phyloP scores from a whole-genome alignment of 2,888 invertebrate genomes.

The Parthenolecanium corni region DNA sequence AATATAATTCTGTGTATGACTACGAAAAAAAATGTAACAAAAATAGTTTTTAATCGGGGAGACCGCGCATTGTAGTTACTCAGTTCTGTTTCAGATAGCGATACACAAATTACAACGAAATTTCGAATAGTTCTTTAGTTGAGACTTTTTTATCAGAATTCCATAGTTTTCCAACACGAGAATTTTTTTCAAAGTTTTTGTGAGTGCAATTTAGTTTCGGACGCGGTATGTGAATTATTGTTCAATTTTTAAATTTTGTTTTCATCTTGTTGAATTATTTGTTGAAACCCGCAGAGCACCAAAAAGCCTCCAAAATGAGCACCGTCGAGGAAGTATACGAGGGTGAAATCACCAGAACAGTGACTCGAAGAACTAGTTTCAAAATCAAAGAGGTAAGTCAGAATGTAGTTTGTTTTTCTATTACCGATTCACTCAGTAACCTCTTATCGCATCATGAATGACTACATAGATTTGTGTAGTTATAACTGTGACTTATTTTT shows the following conservation, averaged over 20 bases:
- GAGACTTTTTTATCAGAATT: background rate
- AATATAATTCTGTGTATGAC: background rate
- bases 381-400: constrained; percentile 58
- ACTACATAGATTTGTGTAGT: too few relatives aligned
- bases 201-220: background rate
- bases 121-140: background rate
- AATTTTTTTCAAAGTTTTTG: too few relatives aligned
- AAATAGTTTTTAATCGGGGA: constrained; percentile 1
- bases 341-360: constrained; percentile 56
- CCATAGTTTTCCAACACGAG: background rate
- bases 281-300: background rate
- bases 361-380: constrained; percentile 52
- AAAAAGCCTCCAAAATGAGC: constrained; percentile 39
- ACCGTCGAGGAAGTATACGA: constrained; percentile 59
- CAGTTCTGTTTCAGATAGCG: constrained; percentile 6
- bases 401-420: background rate
- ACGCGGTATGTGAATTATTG: background rate
- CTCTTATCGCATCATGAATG: background rate
- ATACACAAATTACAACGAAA: background rate
- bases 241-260: background rate
- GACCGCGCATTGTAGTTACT: background rate
- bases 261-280: background rate
- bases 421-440: background rate
- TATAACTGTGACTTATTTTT: too few relatives aligned
- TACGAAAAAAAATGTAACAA: background rate